Evolutionary conservation across 2,888 invertebrate species (phyloP), one percentile per base, ranked within the genome.

Genomic region (Apamea anceps): DNA sequence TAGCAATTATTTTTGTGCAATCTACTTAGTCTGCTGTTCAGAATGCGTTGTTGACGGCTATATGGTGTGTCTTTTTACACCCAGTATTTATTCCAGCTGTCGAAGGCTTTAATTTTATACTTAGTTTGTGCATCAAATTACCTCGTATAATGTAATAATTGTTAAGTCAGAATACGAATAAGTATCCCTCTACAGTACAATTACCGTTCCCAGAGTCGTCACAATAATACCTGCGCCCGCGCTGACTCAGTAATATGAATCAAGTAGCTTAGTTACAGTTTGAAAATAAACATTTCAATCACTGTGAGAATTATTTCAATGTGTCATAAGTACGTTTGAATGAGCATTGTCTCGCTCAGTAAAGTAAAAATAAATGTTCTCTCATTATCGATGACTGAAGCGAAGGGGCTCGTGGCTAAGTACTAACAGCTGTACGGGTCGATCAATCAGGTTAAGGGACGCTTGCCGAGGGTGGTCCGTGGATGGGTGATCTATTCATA

Each of bases 201-300:
- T 66, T 78, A 85, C 68, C 37, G 45, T 65, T 82, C 15, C 51
- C 74, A 54, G 70, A 57, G 60, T 62, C 12, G 32, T 60, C 70
- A 42, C 68, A 60, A 48, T 51, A 37, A 72, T 25, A 42, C n/a
- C 45, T 45, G 67, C 8, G 66, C 48, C 28, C n/a, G 12, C 63
- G 48, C 28, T 78, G 74, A 70, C 45, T 78, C 78, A 78, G 57
- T 62, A 65, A 72, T 32, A 82, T 78, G 73, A 78, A 75, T 86
- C 86, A 62, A 82, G 45, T 32, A 70, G 60, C 65, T 28, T 57
- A 42, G 25, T 68, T 51, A 57, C 57, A n/a, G 45, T 48, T 76
- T 71, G 48, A 82, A 77, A 78, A 72, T 75, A 68, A 85, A 73
- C 62, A 62, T 62, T 86, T 37, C 42, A 70, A 73, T 51, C 21